phyloP scores from a whole-genome alignment of 2,113 vertebrate species.

The Poeciliopsis turrubarensis region DNA sequence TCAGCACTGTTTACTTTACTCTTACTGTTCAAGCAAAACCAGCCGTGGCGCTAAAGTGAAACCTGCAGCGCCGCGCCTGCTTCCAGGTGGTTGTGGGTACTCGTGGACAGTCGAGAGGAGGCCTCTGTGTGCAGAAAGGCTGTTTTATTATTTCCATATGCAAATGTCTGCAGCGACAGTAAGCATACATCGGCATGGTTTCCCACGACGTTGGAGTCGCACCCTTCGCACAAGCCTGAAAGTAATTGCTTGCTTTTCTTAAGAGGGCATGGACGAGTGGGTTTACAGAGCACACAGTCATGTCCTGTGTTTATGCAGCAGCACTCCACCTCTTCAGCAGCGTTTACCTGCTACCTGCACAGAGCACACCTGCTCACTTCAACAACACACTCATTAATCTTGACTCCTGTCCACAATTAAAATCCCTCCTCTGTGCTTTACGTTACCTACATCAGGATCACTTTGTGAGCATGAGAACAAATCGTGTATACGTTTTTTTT shows the following conservation, averaged over 20 bases:
- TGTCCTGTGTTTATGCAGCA: conserved; percentile 70
- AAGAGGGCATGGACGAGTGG: conserved; percentile 58
- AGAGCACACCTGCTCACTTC: conserved; percentile 48
- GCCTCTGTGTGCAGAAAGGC: not conserved
- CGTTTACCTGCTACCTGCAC: conserved; percentile 57
- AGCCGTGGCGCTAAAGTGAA: conserved; percentile 60
- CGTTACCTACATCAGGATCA: not conserved
- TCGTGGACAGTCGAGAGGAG: not conserved
- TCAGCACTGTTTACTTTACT: conserved; percentile 80
- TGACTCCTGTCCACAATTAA: conserved; percentile 26
- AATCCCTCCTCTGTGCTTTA: conserved; percentile 3
- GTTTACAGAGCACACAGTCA: conserved; percentile 74
- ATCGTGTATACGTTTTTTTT: not conserved
- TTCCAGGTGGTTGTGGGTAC: conserved; percentile 35
- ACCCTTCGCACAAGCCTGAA: conserved; percentile 34
- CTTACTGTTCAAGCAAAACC: conserved; percentile 81
- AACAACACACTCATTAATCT: conserved; percentile 52
- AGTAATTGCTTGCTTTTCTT: conserved; percentile 78
- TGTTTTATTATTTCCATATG: conserved; percentile 2
- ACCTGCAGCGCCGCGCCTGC: conserved; percentile 43
- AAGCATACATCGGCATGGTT: conserved; percentile 18
- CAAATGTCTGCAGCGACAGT: not conserved
- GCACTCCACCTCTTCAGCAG: conserved; percentile 61
- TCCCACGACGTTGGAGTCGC: conserved; percentile 9
- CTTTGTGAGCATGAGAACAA: conserved; percentile 27